phyloP scores from a whole-genome alignment of 2,888 invertebrate species.

The Sacculina carcini region DNA sequence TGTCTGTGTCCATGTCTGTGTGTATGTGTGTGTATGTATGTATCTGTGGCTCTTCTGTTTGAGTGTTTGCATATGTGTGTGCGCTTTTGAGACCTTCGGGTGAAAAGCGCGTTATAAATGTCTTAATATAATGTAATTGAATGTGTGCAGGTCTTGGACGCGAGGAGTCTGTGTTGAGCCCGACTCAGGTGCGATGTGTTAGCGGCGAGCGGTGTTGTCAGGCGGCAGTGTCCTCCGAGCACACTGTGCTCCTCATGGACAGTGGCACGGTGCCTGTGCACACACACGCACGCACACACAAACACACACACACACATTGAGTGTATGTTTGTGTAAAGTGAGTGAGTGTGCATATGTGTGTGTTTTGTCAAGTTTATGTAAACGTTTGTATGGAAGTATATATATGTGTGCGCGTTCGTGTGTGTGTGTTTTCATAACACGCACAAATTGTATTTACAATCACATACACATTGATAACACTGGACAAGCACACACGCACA shows the following conservation, averaged over 20 bases:
- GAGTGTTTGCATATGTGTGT: too few species aligned
- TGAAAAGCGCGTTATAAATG: too few species aligned
- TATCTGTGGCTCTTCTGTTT: too few species aligned
- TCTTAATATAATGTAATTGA: too few species aligned
- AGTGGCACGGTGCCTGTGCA: slow-evolving; percentile 29
- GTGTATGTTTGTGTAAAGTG: neutral
- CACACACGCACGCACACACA: neutral
- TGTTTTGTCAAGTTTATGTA: too few species aligned
- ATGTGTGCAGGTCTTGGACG: neutral
- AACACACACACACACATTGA: too few species aligned
- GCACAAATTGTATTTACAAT: neutral
- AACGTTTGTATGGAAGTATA: too few species aligned
- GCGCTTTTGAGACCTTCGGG: too few species aligned
- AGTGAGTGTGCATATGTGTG: neutral
- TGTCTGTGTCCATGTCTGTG: too few species aligned
- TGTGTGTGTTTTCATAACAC: neutral
- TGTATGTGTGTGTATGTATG: too few species aligned
- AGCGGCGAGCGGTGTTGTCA: slow-evolving; percentile 22
- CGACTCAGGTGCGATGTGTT: slow-evolving; percentile 17
- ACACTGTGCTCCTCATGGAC: slow-evolving; percentile 35
- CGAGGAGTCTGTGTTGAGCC: slow-evolving; percentile 15
- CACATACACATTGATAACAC: neutral
- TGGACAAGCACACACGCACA: neutral
- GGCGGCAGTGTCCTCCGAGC: slow-evolving; percentile 34
- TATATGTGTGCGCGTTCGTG: too few species aligned